Evolutionary conservation across 64 coral and sea anemone species (phyloP), one percentile per base, ranked within the genome.

Genomic region (Stylophora pistillata): DNA sequence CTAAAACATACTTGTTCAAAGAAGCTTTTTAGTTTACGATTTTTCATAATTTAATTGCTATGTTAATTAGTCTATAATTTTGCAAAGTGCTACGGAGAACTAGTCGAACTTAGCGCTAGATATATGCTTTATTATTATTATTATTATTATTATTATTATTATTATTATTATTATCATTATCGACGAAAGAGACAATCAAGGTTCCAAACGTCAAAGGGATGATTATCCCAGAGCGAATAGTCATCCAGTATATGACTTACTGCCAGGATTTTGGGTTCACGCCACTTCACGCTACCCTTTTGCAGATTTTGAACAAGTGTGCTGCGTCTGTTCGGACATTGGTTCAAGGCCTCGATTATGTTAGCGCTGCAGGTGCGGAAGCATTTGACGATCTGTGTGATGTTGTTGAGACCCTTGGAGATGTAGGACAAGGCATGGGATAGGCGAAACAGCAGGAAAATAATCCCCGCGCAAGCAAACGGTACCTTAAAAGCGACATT

Each of bases 161-260:
- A n/a, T n/a, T n/a, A n/a, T n/a, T n/a, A n/a, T n/a, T n/a, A n/a
- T n/a, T n/a, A n/a, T n/a, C n/a, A n/a, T 89, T 89, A 78, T 66
- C 74, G 18, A 89, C 57, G 10, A 63, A 65, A 30, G 74, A 89
- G 29, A 77, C 23, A 16, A 89, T 79, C 74, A 89, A 89, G 73
- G 76, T 76, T 78, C 87, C 87, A 37, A 89, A 89, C 74, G 87
- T 78, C 58, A 89, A 78, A 63, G 18, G 87, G 58, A 89, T 83
- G 79, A 83, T 68, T 52, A 83, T 83, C 60, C 59, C 79, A 68
- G 78, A 81, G 78, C 56, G 78, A 63, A 63, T 81, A 63, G 78
- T 81, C 28, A 81, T 63, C 27, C 82, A 72, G 62, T 72, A 86
- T 55, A 53, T 72, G 34, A 31, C 65, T 54, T 86, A 71, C 53